phyloP scores from a whole-genome alignment of 2,888 invertebrate species.

The Nyleta sp. region DNA sequence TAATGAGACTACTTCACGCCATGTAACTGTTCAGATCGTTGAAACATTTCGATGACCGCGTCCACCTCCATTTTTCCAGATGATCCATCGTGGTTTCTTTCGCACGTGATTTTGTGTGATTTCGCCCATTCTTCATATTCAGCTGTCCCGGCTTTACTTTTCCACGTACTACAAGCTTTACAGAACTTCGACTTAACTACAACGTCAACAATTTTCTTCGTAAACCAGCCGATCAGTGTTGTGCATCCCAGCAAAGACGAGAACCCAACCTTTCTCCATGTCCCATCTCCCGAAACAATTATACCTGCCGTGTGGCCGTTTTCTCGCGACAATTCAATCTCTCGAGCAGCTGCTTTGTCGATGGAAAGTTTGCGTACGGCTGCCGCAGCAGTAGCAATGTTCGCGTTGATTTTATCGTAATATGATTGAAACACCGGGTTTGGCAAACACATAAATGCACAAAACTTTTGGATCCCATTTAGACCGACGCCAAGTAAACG shows the following conservation, averaged over 20 bases:
- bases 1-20: conserved; percentile 5
- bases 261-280: conserved; percentile 6
- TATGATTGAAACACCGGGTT: conserved; percentile 6
- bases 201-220: conserved; percentile 48
- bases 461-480: conserved; percentile 58
- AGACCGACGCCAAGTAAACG: conserved; percentile 62
- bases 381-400: conserved; percentile 18
- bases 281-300: no score
- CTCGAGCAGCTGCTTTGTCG: no score
- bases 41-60: conserved; percentile 46
- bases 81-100: conserved; percentile 52
- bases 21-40: conserved; percentile 27
- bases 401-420: conserved; percentile 23
- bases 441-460: conserved; percentile 63
- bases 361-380: no score
- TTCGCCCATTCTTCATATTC: conserved; percentile 28
- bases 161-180: conserved; percentile 46
- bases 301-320: no score
- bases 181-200: conserved; percentile 49
- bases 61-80: conserved; percentile 64
- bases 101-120: conserved; percentile 22
- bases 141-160: conserved; percentile 20
- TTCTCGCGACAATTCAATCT: no score
- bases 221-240: conserved; percentile 45
- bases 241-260: conserved; percentile 17